These are phyloP conservation scores for Pangasius mekongensis DNA, from an alignment of 2,797 vertebrate species.

Conservation along the genomic window DNA sequence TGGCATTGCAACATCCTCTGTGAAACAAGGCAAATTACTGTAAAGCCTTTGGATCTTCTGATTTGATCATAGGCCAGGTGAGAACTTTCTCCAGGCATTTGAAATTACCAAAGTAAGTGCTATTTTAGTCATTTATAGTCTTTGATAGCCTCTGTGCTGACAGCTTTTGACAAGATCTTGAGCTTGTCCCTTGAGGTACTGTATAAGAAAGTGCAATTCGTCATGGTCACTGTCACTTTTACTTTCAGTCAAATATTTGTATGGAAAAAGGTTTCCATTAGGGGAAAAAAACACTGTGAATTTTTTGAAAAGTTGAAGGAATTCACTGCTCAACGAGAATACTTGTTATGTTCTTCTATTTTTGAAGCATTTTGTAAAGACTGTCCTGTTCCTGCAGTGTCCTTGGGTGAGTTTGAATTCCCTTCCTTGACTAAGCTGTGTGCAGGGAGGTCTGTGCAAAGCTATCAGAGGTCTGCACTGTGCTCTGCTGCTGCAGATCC, in stretches of 20 bases:
- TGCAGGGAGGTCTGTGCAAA: background rate
- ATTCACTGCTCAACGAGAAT: background rate
- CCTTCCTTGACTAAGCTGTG: background rate
- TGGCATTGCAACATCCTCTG: background rate
- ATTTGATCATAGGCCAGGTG: background rate
- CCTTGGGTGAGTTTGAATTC: background rate
- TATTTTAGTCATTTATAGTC: background rate
- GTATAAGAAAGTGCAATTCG: background rate
- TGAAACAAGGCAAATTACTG: background rate
- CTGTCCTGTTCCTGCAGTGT: background rate
- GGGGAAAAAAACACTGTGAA: background rate
- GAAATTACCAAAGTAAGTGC: constrained; percentile 15
- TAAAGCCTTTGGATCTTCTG: background rate
- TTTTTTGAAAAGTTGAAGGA: background rate
- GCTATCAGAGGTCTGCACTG: background rate
- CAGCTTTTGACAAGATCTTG: constrained; percentile 5
- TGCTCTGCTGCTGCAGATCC: constrained; percentile 1
- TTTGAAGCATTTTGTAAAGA: background rate
- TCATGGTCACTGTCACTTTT: background rate
- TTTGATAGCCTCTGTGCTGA: background rate
- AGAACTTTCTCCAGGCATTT: background rate
- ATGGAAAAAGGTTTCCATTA: background rate
- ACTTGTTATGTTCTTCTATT: background rate
- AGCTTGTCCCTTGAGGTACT: background rate
- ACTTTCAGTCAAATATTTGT: background rate